Conservation (phyloP, 1,140 invertebrate species). For the Metopolophium dirhodum region DNA sequence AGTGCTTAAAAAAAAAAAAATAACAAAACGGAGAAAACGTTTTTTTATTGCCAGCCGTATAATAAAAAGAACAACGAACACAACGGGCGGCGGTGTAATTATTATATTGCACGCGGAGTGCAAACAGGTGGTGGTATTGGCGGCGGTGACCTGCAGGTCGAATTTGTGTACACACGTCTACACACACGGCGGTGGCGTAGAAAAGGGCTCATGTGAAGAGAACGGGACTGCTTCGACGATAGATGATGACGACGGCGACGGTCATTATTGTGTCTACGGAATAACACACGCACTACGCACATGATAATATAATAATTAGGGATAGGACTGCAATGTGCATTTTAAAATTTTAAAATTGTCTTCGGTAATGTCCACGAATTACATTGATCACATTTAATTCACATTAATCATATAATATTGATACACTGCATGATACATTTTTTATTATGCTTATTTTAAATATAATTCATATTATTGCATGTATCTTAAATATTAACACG, state of each 20-base stretch:
- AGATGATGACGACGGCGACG: background rate
- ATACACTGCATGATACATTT: no score
- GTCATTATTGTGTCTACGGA: background rate
- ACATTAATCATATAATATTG: no score
- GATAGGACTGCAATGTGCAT: background rate
- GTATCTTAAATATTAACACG: background rate
- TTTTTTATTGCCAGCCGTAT: background rate
- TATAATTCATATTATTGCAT: background rate
- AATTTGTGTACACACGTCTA: background rate
- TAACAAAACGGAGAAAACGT: background rate
- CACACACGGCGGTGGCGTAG: background rate
- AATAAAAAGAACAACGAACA: slow-evolving; percentile 9
- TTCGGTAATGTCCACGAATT: background rate
- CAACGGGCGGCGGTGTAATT: background rate
- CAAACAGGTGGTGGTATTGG: background rate
- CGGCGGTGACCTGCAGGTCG: background rate
- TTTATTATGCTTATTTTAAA: no score
- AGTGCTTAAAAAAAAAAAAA: background rate
- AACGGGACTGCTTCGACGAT: background rate
- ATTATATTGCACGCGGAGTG: background rate
- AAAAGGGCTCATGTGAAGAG: background rate
- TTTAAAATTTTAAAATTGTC: background rate
- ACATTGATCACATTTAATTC: background rate
- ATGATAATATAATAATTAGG: background rate
- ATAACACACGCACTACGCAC: background rate